phyloP scores from a whole-genome alignment of 2,113 vertebrate genomes.

The Albula goreensis region DNA sequence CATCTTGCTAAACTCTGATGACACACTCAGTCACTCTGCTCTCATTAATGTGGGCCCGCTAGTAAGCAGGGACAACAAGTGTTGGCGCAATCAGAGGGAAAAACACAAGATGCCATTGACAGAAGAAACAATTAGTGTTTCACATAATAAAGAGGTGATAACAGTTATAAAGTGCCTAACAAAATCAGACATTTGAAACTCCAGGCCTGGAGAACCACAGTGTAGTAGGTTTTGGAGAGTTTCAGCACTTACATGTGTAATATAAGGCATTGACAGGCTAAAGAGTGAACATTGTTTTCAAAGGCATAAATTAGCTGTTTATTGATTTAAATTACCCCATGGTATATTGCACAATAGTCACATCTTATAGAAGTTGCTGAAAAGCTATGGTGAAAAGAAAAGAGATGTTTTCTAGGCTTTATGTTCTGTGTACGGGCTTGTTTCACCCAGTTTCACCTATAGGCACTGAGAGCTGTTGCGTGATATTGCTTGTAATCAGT shows the following conservation, averaged over 20 bases:
- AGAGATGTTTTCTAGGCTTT: not conserved
- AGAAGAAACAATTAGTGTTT: not conserved
- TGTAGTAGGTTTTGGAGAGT: no score
- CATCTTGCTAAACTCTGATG: conserved; percentile 39
- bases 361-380: not conserved
- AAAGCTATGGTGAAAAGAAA: not conserved
- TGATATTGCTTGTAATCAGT: not conserved
- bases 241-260: no score
- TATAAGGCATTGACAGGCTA: no score
- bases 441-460: not conserved
- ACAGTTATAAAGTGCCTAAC: not conserved
- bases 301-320: no score
- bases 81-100: not conserved
- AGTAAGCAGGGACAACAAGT: not conserved
- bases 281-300: no score
- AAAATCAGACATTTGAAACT: no score
- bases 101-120: not conserved
- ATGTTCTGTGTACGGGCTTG: not conserved
- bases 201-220: no score
- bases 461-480: not conserved
- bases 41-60: conserved; percentile 34
- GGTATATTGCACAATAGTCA: not conserved
- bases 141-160: not conserved
- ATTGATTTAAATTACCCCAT: no score
- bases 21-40: conserved; percentile 17